phyloP scores from a whole-genome alignment of 2,113 vertebrate species.

The Fulmarus glacialis region DNA sequence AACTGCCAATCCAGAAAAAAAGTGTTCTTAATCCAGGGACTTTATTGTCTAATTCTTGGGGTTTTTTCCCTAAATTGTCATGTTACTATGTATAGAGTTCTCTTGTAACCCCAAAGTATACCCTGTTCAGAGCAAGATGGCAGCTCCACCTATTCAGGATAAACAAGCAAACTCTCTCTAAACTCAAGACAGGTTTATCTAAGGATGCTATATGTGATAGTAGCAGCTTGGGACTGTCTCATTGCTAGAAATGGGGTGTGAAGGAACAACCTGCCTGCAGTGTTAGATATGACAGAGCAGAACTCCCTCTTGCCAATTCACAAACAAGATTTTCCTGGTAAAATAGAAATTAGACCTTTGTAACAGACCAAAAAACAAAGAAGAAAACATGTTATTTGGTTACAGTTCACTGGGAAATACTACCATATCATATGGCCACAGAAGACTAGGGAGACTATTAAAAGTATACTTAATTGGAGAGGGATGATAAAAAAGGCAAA shows the following conservation, averaged over 20 bases:
- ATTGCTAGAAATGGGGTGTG: not conserved
- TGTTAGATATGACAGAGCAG: not conserved
- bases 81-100: too few relatives aligned
- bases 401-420: not conserved
- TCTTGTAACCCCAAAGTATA: not conserved
- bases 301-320: not conserved
- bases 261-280: not conserved
- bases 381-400: not conserved
- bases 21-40: not conserved
- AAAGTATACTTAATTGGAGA: not conserved
- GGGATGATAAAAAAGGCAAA: not conserved
- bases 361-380: not conserved
- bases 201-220: not conserved
- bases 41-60: not conserved
- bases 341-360: not conserved
- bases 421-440: not conserved
- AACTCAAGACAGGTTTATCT: not conserved
- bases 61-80: not conserved
- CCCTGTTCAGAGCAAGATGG: not conserved
- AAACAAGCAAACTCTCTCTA: not conserved
- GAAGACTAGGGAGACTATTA: not conserved
- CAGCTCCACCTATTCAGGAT: not conserved
- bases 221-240: not conserved
- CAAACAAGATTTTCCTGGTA: not conserved
- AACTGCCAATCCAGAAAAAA: not conserved